Percentiles rank a stretch among this genome's conserved stretches.
phyloP scores from a whole-genome alignment of 2,113 vertebrate genomes.

The Neogobius melanostomus region DNA sequence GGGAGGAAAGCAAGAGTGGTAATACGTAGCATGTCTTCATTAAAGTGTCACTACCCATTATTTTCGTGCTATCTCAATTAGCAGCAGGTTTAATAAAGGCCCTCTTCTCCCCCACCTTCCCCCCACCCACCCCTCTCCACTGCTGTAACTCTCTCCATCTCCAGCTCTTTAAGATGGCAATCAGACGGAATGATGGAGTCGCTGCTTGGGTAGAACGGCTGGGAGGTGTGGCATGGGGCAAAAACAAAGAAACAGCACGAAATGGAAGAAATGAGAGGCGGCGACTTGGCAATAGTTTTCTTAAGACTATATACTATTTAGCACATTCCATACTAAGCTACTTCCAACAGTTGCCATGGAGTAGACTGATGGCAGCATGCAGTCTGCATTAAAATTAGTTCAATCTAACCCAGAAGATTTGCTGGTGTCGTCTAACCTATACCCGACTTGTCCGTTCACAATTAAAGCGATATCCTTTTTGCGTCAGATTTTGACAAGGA shows the following conservation, averaged over 20 bases:
- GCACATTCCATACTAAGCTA: slow-evolving; percentile 53
- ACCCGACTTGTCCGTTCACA: too few species aligned
- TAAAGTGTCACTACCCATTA: slow-evolving; percentile 85
- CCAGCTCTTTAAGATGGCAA: slow-evolving; percentile 52
- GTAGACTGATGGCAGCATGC: too few species aligned
- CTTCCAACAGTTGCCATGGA: too few species aligned
- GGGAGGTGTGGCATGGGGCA: slow-evolving; percentile 22
- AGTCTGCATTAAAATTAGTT: too few species aligned
- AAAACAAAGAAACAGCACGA: slow-evolving; percentile 25
- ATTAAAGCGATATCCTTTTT: too few species aligned
- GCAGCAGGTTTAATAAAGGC: slow-evolving; percentile 82
- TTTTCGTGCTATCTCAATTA: slow-evolving; percentile 83
- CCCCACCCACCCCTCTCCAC: slow-evolving; percentile 29
- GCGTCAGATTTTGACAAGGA: too few species aligned
- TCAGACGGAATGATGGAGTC: slow-evolving; percentile 60
- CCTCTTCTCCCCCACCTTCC: slow-evolving; percentile 55
- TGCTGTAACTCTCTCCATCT: slow-evolving; percentile 50
- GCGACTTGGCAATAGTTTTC: slow-evolving; percentile 49
- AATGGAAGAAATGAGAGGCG: neutral
- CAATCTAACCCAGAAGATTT: too few species aligned
- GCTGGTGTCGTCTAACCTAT: too few species aligned
- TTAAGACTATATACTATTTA: slow-evolving; percentile 48
- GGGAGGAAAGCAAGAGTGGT: slow-evolving; percentile 72
- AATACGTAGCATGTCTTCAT: slow-evolving; percentile 79
- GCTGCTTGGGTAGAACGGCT: slow-evolving; percentile 29